Evolutionary conservation across 2,113 vertebrate species (phyloP).

Genomic region (Sceloporus undulatus): DNA sequence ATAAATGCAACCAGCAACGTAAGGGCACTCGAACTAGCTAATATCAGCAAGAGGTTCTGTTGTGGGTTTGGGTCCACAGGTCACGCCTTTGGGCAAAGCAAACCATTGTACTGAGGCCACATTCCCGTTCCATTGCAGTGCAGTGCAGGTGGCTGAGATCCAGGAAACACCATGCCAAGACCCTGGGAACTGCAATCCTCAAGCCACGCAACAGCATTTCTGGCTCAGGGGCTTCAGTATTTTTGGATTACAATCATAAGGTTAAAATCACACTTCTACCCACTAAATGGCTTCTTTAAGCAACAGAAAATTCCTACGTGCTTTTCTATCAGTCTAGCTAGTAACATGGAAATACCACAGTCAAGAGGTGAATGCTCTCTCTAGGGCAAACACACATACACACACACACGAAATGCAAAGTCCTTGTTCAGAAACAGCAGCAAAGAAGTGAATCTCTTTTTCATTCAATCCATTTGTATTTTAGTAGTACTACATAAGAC

Average conservation of each 20-base stretch:
- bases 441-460: not conserved
- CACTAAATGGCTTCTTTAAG: not conserved
- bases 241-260: not conserved
- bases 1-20: slow-evolving; percentile 6
- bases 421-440: not conserved
- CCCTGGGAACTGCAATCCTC: not conserved
- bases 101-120: not conserved
- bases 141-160: not conserved
- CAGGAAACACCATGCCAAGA: not conserved
- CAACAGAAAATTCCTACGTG: not conserved
- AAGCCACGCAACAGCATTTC: not conserved
- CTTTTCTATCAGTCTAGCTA: slow-evolving; percentile 9
- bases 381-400: not conserved
- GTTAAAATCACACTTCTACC: not conserved
- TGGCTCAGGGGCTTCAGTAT: not conserved
- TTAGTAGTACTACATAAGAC: not conserved
- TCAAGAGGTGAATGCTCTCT: not conserved
- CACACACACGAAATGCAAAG: not conserved
- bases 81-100: not conserved
- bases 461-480: not conserved
- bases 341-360: not conserved
- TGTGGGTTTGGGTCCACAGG: not conserved
- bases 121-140: not conserved
- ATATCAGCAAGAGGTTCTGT: not conserved
- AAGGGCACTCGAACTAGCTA: slow-evolving; percentile 6